These are phyloP conservation scores for Motacilla alba DNA, from an alignment of 2,113 vertebrate genomes.

Conservation along the genomic window DNA sequence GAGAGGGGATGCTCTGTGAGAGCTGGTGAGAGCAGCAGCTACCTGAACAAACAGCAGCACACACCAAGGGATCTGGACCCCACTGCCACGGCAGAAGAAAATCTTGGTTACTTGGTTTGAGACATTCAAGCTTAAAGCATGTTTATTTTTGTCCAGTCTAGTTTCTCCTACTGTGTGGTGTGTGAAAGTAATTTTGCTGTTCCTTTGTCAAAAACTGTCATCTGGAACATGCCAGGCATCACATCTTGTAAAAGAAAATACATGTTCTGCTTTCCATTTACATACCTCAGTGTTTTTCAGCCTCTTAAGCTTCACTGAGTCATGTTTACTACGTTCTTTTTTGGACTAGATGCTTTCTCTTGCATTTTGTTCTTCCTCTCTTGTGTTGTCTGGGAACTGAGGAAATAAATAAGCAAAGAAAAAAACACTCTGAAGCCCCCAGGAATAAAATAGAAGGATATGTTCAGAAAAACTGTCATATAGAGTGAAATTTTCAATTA, in stretches of 20 bases:
- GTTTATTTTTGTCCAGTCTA: not conserved
- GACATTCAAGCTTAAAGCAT: not conserved
- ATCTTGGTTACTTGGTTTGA: not conserved
- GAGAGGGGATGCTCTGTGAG: not conserved
- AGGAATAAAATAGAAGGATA: not conserved
- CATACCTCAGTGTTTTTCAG: not conserved
- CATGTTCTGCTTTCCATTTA: not conserved
- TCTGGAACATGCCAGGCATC: not conserved
- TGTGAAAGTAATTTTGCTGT: not conserved
- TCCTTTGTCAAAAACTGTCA: not conserved
- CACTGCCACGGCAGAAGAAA: not conserved
- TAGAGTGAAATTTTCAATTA: not conserved
- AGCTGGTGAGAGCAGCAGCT: not conserved
- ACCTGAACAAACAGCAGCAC: not conserved
- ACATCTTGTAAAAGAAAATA: not conserved
- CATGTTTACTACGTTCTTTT: not conserved
- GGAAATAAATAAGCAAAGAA: not conserved
- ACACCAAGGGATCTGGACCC: not conserved
- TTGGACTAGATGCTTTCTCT: not conserved
- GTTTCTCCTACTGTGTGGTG: not conserved
- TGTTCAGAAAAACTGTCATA: not conserved
- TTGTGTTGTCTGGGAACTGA: not conserved
- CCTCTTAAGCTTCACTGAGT: not conserved
- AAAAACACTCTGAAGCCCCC: fast-evolving
- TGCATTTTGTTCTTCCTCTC: not conserved